Conservation (phyloP, 2,113 vertebrate species). For the Nerophis ophidion region DNA sequence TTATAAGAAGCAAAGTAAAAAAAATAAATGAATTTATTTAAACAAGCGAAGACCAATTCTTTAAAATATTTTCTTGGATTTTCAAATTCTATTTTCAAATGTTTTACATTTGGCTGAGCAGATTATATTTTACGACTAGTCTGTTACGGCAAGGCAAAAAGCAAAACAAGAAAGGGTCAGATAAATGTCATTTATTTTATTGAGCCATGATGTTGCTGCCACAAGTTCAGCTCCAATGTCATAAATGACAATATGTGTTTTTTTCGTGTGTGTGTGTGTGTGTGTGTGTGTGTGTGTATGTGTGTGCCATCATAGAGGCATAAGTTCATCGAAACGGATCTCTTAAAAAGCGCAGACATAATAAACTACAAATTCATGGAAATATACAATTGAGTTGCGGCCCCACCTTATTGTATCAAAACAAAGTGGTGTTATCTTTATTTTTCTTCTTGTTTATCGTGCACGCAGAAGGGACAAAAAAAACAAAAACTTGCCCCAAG, state of each 20-base stretch:
- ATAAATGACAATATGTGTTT: background rate
- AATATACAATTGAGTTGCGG: too few species aligned
- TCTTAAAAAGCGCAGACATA: background rate
- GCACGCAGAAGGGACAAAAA: too few species aligned
- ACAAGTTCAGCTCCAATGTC: constrained; percentile 2
- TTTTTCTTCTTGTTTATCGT: too few species aligned
- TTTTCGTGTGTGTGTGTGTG: constrained; percentile 4
- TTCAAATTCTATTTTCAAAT: too few species aligned
- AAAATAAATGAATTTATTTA: too few species aligned
- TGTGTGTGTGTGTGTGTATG: background rate
- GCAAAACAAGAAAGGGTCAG: background rate
- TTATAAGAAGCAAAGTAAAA: too few species aligned
- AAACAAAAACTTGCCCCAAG: too few species aligned
- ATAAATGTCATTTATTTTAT: constrained; percentile 1
- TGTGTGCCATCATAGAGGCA: background rate
- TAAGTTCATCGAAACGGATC: background rate
- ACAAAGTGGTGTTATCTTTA: too few species aligned
- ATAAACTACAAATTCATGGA: background rate
- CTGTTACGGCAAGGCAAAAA: background rate
- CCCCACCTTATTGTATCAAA: too few species aligned
- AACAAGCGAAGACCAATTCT: too few species aligned
- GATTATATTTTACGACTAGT: background rate
- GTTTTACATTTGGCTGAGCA: constrained; percentile 6
- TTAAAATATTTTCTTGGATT: too few species aligned
- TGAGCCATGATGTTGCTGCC: constrained; percentile 8